phyloP scores from a whole-genome alignment of 2,888 invertebrate genomes.

The Limenitis camilla region DNA sequence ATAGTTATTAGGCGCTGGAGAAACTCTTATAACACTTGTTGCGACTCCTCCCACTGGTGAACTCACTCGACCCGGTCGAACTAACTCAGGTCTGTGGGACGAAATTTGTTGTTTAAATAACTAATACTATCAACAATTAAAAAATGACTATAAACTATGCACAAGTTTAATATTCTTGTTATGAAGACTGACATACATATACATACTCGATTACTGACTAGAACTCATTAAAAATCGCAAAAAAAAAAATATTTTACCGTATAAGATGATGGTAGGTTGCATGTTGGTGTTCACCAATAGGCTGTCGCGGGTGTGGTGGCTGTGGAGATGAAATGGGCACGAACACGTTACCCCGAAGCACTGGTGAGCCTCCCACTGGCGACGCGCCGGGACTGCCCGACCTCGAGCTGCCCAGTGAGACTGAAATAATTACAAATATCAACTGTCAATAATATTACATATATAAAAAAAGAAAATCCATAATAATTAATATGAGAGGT shows the following conservation, averaged over 20 bases:
- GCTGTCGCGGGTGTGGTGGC: slow-evolving; percentile 52
- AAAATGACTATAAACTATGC: background rate
- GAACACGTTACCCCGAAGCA: slow-evolving; percentile 89
- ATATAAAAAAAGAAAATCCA: no score
- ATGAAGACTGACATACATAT: no score
- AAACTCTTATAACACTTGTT: slow-evolving; percentile 89
- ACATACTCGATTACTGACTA: background rate
- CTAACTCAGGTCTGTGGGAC: slow-evolving; percentile 78
- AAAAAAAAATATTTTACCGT: slow-evolving; percentile 31
- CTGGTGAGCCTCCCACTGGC: slow-evolving; percentile 68
- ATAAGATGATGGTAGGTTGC: slow-evolving; percentile 36
- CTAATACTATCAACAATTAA: background rate
- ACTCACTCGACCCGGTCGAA: slow-evolving; percentile 75
- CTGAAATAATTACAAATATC: slow-evolving; percentile 53
- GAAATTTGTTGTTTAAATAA: background rate
- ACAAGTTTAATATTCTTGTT: background rate
- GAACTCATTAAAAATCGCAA: background rate
- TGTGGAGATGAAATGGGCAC: slow-evolving; percentile 89
- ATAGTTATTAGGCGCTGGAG: slow-evolving; percentile 78
- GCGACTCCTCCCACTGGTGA: slow-evolving; percentile 73
- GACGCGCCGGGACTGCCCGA: slow-evolving; percentile 95
- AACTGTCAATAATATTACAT: no score
- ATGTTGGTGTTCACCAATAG: slow-evolving; percentile 2
- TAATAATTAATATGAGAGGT: no score
- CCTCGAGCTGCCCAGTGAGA: slow-evolving; percentile 93